phyloP scores from a whole-genome alignment of 2,113 vertebrate species.

The Odontophorus gujanensis region DNA sequence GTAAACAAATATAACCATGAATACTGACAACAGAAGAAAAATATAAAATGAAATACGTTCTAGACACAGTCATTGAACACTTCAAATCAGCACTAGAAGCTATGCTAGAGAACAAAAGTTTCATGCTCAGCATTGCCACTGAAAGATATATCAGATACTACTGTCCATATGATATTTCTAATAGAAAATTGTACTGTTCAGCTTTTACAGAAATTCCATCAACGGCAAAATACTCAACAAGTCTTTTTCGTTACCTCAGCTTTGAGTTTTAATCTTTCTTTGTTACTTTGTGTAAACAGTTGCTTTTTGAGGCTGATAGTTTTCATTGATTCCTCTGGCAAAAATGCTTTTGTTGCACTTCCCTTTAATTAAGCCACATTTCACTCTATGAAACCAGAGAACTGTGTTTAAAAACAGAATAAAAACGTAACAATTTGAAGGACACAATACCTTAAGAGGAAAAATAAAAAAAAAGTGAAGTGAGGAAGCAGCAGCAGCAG shows the following conservation, averaged over 20 bases:
- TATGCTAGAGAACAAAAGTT: background rate
- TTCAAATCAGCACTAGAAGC: background rate
- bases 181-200: background rate
- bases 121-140: background rate
- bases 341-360: background rate
- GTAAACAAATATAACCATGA: background rate
- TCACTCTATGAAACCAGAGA: background rate
- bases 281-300: background rate
- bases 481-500: conserved; percentile 30
- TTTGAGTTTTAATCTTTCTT: background rate
- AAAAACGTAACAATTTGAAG: background rate
- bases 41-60: background rate
- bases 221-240: background rate
- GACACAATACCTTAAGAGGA: background rate
- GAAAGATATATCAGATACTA: background rate
- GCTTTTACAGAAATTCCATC: background rate
- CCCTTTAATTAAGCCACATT: background rate
- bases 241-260: background rate
- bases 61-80: background rate
- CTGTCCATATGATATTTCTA: background rate
- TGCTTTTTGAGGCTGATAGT: background rate
- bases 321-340: conserved; percentile 16
- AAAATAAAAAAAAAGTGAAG: background rate
- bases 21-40: background rate
- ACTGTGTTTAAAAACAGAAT: background rate